Base-by-base conservation (phyloP, 1,140 invertebrate species). In the Ylistrum balloti region DNA sequence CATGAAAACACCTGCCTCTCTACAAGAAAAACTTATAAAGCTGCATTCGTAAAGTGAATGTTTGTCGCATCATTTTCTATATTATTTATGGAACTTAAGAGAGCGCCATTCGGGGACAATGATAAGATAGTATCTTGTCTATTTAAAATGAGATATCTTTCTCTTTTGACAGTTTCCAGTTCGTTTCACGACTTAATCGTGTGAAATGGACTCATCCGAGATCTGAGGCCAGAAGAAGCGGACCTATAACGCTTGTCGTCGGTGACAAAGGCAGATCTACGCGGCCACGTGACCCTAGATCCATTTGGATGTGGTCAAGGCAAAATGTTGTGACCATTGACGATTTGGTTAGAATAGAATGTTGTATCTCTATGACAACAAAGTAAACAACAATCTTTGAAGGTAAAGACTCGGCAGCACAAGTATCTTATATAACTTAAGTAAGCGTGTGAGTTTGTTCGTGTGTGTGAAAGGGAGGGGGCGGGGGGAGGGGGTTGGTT, bases 101-200 rank as follows among this genome's bases (percentile, higher is more conserved):
- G 56, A 74, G 56, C 56, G 56, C n/a, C 56, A 74, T 74, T 11
- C 28, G 28, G 56, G 56, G 56, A 28, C 56, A n/a, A n/a, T 74
- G n/a, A 74, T 74, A 17, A 74, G 56, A 74, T 74, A 74, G 56
- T 74, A 74, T 74, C 56, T 74, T 74, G 56, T 74, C 56, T 74
- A 74, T 74, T 74, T 74, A n/a, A 17, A n/a, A 74, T 74, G 56
- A 74, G 22, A 1, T 74, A 74, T 74, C 56, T 28, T 74, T 74
- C 22, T 28, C n/a, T 22, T 74, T 74, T 74, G 56, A 74, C 56
- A 74, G 56, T 74, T 74, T 74, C 56, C 56, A n/a, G 56, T 11
- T 74, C 56, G 56, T 74, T 74, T 74, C 56, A 74, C 56, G 56
- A 74, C 56, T 74, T 74, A 74, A 74, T 74, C 56, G 28, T 74